Base-by-base conservation (phyloP, 2,797 vertebrate species). In the Takifugu ocellatus region DNA sequence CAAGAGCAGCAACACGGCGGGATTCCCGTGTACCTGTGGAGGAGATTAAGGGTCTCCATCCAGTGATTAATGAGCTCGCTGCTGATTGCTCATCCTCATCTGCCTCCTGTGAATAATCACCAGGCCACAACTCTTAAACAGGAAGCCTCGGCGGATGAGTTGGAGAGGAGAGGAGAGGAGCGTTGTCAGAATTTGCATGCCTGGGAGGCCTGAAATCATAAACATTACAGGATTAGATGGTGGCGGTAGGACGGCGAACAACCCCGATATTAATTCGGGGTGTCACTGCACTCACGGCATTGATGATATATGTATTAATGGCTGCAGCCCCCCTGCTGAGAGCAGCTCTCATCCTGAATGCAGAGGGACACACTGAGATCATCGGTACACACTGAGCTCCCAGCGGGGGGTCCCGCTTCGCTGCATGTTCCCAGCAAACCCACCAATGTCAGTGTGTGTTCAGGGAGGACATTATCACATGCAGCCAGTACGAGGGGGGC, bases 1-100 rank as follows among this genome's bases (percentile, higher is more conserved):
- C 43, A 74, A 54, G 54, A 79, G 72, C 56, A 44, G 64, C 59
- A 51, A 66, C 53, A 0, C 36, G 36, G 36, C 54, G 58, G 66
- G 56, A 78, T 75, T 79, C 63, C 56, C 78, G 73, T 66, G 63
- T 82, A 88, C 86, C 86, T 87, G 79, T 82, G 67, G 68, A 84
- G 73, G 81, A 82, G 87, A 89, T 88, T 88, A 84, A 78, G 75
- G 77, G 75, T 78, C 84, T 70, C 68, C 73, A 86, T 86, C 75
- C 79, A 76, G 56, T 87, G 86, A 90, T 89, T 87, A 90, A 89
- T 87, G 84, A 85, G 82, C 74, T 70, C 48, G 68, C 61, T 54
- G 7, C 84, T 88, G 82, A 90, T 88, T 87, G 78, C 84, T 84
- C 84, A 76, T 82, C 84, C 77, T 68, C 68, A 68, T 72, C 70